phyloP scores from a whole-genome alignment of 1,140 invertebrate species.

The Lysiphlebus fabarum region DNA sequence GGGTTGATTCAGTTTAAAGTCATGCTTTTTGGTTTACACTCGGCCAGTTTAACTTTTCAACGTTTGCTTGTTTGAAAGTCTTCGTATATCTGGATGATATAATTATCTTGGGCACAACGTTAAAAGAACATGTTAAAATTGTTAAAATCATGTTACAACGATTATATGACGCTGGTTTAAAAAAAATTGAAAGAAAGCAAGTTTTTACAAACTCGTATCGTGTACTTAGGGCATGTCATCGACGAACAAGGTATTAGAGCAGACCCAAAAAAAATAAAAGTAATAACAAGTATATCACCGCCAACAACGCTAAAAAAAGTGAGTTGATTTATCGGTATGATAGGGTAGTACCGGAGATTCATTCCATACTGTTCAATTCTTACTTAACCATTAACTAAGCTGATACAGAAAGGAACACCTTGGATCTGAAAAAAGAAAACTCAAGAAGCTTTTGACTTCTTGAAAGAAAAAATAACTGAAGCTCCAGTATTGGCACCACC shows the following conservation, averaged over 20 bases:
- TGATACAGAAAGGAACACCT: background rate
- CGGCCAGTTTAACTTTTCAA: constrained; percentile 17
- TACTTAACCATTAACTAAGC: background rate
- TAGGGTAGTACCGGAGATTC: background rate
- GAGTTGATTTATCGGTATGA: background rate
- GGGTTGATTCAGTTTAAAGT: constrained; percentile 15
- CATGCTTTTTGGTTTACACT: constrained; percentile 19
- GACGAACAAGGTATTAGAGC: background rate
- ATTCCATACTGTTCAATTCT: background rate
- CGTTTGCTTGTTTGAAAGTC: constrained; percentile 4
- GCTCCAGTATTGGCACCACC: background rate
- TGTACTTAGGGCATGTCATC: background rate
- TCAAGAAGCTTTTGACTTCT: background rate
- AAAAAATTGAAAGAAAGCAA: constrained; percentile 18
- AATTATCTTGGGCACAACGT: constrained; percentile 2
- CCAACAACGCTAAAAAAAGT: background rate
- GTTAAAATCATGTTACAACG: background rate
- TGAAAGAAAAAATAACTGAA: background rate
- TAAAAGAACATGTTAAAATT: constrained; percentile 1
- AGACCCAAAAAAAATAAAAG: background rate
- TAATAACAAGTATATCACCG: background rate
- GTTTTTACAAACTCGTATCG: background rate
- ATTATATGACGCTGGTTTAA: background rate
- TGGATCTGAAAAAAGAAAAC: background rate
- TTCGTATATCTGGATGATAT: constrained; percentile 1